Conservation (phyloP, 2,113 vertebrate species). For the Canis aureus region DNA sequence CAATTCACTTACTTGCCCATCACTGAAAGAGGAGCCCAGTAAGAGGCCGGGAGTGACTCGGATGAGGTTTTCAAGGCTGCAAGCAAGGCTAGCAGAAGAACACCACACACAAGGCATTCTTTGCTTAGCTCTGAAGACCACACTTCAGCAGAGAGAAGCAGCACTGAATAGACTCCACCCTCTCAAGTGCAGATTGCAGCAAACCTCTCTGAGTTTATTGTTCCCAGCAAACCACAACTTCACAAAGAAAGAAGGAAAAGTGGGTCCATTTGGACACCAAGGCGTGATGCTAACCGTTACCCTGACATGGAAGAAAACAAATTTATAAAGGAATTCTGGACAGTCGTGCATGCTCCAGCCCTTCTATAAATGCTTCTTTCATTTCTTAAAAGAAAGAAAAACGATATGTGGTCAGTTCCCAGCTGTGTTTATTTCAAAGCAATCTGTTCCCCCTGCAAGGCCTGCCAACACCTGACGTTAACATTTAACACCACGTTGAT, state of each 20-base stretch:
- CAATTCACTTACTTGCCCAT: slow-evolving; percentile 49
- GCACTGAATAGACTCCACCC: slow-evolving; percentile 12
- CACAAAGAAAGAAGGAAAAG: not conserved
- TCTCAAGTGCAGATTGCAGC: not conserved
- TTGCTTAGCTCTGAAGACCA: not conserved
- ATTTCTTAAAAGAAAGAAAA: slow-evolving; percentile 58
- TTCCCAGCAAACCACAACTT: not conserved
- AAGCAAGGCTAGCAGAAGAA: not conserved
- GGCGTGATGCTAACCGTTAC: slow-evolving; percentile 5
- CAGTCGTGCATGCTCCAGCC: not conserved
- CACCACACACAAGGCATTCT: slow-evolving; percentile 24
- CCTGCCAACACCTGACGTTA: slow-evolving; percentile 57
- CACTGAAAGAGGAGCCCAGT: not conserved
- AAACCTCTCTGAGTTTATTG: not conserved
- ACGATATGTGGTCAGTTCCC: slow-evolving; percentile 52
- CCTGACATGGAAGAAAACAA: not conserved
- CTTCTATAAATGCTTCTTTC: slow-evolving; percentile 52
- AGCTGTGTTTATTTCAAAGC: slow-evolving; percentile 72
- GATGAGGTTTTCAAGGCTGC: not conserved
- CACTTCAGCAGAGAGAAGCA: not conserved
- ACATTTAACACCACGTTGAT: not conserved
- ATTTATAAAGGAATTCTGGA: not conserved
- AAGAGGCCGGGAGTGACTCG: not conserved
- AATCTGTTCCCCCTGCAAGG: slow-evolving; percentile 29
- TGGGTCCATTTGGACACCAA: not conserved